Base-by-base conservation (phyloP, 2,888 invertebrate genomes). In the Lottia scabra region DNA sequence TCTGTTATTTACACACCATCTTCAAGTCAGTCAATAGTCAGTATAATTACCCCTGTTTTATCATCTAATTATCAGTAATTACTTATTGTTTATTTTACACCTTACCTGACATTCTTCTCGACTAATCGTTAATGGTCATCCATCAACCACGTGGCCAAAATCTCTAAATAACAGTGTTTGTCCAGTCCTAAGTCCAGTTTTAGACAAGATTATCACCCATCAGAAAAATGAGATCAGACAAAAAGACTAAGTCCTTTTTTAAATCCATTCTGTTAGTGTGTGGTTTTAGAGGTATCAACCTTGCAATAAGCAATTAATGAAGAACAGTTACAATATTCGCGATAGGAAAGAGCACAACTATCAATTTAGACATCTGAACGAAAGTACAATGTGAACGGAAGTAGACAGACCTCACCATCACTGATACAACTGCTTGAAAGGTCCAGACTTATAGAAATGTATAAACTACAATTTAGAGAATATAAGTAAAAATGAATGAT, bases 81-180 rank as follows among this genome's bases (percentile, higher is more conserved):
- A 56, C 56, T 12, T 56, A 12, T 23, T 56, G 56, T 56, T 56
- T 56, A 23, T 56, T 56, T 19, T 23, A 56, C 56, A 56, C 56
- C 56, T 56, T 56, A 2, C 19, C 23, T 56, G 56, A 56, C 56
- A 56, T 56, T 56, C 23, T 56, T 56, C 23, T 5, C 56, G 56
- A 19, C 19, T 56, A 56, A 56, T 56, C 56, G 56, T 6, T 56
- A 56, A 56, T 56, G 56, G 56, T 56, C 56, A 56, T 56, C 56
- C 56, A 23, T 56, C 23, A 56, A 23, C 38, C 56, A 56, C 56
- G 56, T 56, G 56, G 56, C 19, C 19, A 56, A 23, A 23, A 56
- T 56, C 56, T 56, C 23, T 23, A 56, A 56, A 56, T 56, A 56
- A 23, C 56, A 19, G 56, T 56, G 10, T 56, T 56, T 56, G 56